Percentiles rank a stretch among this genome's conserved stretches.
Evolutionary conservation across 2,113 vertebrate species (phyloP).

Genomic region (Poeciliopsis prolifica): DNA sequence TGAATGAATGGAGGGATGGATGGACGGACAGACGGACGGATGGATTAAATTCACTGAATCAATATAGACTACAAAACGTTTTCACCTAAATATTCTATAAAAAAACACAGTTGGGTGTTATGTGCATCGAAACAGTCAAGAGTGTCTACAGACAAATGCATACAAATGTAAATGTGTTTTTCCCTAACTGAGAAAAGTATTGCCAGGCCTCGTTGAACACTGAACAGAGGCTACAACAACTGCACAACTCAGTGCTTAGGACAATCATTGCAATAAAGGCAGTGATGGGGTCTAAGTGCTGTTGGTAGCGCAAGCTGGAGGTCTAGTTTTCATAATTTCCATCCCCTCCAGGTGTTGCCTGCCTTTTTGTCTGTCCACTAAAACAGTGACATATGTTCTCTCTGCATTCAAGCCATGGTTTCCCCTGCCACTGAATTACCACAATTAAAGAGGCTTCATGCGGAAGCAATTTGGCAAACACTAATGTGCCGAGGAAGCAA

Average conservation of each 20-base stretch:
- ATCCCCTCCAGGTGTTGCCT: conserved; percentile 69
- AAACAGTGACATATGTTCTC: conserved; percentile 73
- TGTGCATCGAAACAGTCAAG: neutral
- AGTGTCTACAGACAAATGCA: neutral
- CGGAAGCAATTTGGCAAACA: conserved; percentile 77
- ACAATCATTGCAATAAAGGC: conserved; percentile 39
- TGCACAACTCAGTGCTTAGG: conserved; percentile 21
- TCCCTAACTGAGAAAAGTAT: neutral
- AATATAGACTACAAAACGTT: neutral
- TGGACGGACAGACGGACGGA: too few relatives aligned
- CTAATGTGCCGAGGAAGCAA: conserved; percentile 68
- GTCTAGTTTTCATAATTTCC: conserved; percentile 72
- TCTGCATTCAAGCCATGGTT: conserved; percentile 57
- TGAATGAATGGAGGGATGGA: too few relatives aligned
- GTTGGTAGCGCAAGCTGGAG: conserved; percentile 59
- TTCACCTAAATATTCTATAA: neutral
- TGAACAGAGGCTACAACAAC: conserved; percentile 16
- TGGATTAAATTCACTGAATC: neutral
- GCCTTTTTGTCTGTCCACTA: conserved; percentile 61
- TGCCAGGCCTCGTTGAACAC: conserved; percentile 1
- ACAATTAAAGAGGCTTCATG: conserved; percentile 77
- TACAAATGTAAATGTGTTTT: neutral
- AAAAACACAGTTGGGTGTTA: neutral
- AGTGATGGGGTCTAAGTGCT: conserved; percentile 57
- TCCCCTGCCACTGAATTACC: conserved; percentile 75